A percentile compares a stretch with the other conserved stretches of the same genome.
Evolutionary conservation across 2,113 vertebrate genomes (phyloP).

Genomic region (Zapus hudsonius): DNA sequence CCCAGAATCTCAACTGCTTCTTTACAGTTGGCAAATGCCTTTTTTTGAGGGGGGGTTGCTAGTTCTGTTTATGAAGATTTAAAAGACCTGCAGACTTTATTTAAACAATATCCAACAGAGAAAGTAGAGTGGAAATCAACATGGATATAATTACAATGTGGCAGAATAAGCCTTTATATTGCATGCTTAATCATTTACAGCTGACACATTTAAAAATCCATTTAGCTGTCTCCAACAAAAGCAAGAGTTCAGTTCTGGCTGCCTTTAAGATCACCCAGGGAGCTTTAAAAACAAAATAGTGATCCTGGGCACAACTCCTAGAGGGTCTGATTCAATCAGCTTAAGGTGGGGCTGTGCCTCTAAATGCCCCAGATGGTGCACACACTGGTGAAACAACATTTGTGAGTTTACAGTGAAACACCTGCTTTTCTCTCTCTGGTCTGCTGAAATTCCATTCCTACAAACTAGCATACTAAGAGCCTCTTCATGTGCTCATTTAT

Average conservation of each 20-base stretch:
- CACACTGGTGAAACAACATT: not conserved
- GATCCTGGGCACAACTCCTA: not conserved
- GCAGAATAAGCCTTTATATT: not conserved
- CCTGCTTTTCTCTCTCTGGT: not conserved
- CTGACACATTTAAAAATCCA: constrained; percentile 19
- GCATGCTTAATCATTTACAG: constrained; percentile 27
- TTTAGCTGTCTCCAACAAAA: constrained; percentile 45
- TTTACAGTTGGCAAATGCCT: constrained; percentile 32
- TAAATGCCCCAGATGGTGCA: not conserved
- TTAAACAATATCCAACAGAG: constrained; percentile 44
- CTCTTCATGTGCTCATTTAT: not conserved
- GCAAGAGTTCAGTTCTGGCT: constrained; percentile 14
- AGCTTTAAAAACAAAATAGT: constrained; percentile 33
- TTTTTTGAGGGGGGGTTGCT: not conserved
- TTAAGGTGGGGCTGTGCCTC: not conserved
- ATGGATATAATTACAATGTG: constrained; percentile 17
- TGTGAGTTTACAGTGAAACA: not conserved
- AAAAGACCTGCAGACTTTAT: constrained; percentile 38
- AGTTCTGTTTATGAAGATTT: constrained; percentile 55
- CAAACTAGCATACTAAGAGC: not conserved
- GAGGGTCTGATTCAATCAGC: constrained; percentile 2
- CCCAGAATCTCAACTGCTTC: constrained; percentile 18
- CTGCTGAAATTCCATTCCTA: not conserved
- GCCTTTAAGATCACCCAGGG: constrained; percentile 37
- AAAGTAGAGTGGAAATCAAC: not conserved